Base-by-base conservation (phyloP, 2,888 invertebrate species). In the Dryobota labecula region DNA sequence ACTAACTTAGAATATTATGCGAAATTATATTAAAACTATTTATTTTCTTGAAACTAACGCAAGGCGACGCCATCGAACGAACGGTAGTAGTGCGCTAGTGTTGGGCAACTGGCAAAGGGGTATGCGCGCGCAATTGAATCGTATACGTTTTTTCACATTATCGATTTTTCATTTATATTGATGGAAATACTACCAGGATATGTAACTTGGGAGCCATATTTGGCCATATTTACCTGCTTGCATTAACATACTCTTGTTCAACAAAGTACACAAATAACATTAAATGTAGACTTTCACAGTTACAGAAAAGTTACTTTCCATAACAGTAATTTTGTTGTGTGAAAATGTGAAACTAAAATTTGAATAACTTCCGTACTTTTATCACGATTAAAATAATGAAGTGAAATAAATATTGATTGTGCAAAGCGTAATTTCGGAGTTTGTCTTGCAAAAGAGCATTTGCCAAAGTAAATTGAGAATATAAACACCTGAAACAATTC, bases 51-150 rank as follows among this genome's bases (percentile, higher is more conserved):
- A 78, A 80, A 77, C 64, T 84, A 80, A 66, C 71, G 77, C 73
- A 71, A 83, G 56, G 73, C 85, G 84, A 89, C 90, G 89, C 90
- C 90, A 89, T 89, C 78, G 73, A 49, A 33, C 63, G 62, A 20
- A 36, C 67, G 67, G 58, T 71, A 56, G 45, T 56, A 62, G 56
- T 80, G 69, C 64, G 68, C 74, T 83, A 85, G 83, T 85, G 85
- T 33, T 75, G 80, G 27, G 57, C 47, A 53, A 33, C 18, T n/a
- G n/a, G n/a, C n/a, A n/a, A n/a, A n/a, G n/a, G 54, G 18, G 20
- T 5, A 33, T 79, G 77, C 84, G 82, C 78, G 82, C 84, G 84
- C 84, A 85, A 38, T 70, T 13, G 27, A 33, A 51, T 43, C 43
- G 36, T 43, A 13, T 41, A 41, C 9, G 24, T 64, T 56, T 54